Percentiles rank a stretch among this genome's conserved stretches.
phyloP scores from a whole-genome alignment of 92 coral and sea anemone genomes.

The Parazoanthus darwini region DNA sequence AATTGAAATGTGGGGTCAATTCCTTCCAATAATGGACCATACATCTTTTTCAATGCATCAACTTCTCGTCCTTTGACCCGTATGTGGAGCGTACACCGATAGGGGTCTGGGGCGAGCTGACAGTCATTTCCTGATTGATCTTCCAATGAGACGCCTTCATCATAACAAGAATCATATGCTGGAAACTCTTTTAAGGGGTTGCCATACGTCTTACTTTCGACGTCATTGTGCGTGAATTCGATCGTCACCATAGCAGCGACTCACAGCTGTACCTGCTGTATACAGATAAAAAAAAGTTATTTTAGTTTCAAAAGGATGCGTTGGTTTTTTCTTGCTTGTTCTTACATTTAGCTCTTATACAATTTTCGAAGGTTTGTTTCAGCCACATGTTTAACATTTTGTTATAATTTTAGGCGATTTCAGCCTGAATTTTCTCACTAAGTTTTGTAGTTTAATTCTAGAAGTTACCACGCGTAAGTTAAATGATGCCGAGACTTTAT shows the following conservation, averaged over 20 bases:
- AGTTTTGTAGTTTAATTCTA: no score
- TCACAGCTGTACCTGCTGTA: not conserved
- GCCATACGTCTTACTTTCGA: not conserved
- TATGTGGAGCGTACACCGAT: constrained; percentile 71
- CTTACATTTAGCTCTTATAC: no score
- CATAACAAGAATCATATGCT: not conserved
- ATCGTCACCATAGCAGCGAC: constrained; percentile 39
- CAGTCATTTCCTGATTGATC: not conserved
- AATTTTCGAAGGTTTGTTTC: no score
- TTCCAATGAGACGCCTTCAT: not conserved
- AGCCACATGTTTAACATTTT: no score
- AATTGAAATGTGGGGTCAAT: constrained; percentile 88
- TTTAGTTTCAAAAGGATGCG: not conserved
- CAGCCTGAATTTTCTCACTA: no score
- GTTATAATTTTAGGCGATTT: no score
- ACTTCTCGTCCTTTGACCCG: constrained; percentile 51
- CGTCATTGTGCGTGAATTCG: not conserved
- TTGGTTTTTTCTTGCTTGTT: no score
- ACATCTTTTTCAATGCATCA: constrained; percentile 57
- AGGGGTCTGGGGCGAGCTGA: constrained; percentile 67
- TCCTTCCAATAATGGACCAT: constrained; percentile 74
- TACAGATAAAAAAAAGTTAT: not conserved
- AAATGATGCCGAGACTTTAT: no score
- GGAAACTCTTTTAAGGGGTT: not conserved
- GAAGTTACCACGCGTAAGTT: no score